Conservation (phyloP, 2,797 vertebrate genomes). For the Peromyscus nudipes region DNA sequence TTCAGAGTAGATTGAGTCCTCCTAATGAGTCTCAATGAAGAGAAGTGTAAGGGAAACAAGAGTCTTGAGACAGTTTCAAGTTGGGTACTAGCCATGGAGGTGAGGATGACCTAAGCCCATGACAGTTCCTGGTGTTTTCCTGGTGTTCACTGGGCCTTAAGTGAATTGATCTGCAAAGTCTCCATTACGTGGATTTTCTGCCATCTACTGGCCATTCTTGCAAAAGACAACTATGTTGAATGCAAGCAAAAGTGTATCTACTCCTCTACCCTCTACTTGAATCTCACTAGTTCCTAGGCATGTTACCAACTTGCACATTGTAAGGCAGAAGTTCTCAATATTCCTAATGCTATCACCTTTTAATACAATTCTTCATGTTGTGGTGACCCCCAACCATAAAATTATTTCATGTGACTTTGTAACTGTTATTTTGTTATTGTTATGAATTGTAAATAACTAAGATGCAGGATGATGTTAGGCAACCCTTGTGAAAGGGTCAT, state of each 20-base stretch:
- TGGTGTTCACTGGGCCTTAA: background rate
- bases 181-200: background rate
- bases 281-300: background rate
- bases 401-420: background rate
- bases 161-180: background rate
- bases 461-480: background rate
- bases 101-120: background rate
- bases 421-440: background rate
- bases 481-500: background rate
- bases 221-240: background rate
- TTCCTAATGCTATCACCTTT: background rate
- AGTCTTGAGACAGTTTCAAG: background rate
- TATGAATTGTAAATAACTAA: background rate
- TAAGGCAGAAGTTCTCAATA: background rate
- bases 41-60: background rate
- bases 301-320: background rate
- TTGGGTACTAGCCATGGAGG: background rate
- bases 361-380: background rate
- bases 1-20: background rate
- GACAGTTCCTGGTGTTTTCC: background rate
- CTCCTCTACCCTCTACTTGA: background rate
- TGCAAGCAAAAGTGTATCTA: background rate
- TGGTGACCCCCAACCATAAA: background rate
- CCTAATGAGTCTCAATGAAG: background rate
- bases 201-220: slow-evolving; percentile 65